phyloP scores from a whole-genome alignment of 2,888 invertebrate species.

The Anodontia alba region DNA sequence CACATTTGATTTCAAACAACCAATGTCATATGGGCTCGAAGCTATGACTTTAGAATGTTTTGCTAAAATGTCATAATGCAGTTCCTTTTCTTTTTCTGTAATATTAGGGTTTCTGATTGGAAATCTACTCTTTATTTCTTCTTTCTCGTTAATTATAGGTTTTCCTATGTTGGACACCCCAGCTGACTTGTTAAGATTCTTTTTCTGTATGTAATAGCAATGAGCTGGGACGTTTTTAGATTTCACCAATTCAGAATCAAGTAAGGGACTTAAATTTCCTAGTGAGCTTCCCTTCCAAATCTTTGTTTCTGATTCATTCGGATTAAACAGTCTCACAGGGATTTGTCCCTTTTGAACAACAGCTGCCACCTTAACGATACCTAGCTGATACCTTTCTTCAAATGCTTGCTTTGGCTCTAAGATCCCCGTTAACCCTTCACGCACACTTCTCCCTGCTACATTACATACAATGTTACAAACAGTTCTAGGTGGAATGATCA shows the following conservation, averaged over 20 bases:
- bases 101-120: constrained; percentile 13
- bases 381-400: not conserved
- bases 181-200: too few relatives aligned
- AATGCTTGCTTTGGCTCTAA: not conserved
- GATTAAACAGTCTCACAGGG: constrained; percentile 1
- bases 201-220: constrained; percentile 13
- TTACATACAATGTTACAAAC: constrained; percentile 10
- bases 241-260: not conserved
- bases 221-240: not conserved
- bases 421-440: not conserved
- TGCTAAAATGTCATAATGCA: constrained; percentile 1
- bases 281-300: constrained; percentile 24
- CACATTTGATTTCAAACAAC: not conserved
- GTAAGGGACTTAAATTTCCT: constrained; percentile 5
- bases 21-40: constrained; percentile 18
- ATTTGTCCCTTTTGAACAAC: not conserved
- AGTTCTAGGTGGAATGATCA: not conserved
- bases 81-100: not conserved
- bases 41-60: constrained; percentile 2
- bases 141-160: too few relatives aligned
- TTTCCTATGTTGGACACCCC: too few relatives aligned
- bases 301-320: not conserved
- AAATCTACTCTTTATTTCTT: too few relatives aligned
- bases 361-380: constrained; percentile 9
- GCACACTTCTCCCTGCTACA: not conserved